Percentiles rank a stretch among this genome's conserved stretches.
Conservation (phyloP, 2,888 invertebrate genomes). For the Spilarctia lutea region DNA sequence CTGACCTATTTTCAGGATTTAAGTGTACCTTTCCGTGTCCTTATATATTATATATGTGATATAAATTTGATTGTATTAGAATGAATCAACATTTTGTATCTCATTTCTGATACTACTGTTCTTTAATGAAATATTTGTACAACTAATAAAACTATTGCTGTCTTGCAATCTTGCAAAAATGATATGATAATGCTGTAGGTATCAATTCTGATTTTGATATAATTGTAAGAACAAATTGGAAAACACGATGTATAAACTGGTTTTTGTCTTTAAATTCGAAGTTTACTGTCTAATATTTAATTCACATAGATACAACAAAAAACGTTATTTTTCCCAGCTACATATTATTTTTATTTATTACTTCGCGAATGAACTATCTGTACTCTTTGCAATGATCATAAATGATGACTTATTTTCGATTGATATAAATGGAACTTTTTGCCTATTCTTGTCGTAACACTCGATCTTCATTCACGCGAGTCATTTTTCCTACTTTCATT, state of each 20-base stretch:
- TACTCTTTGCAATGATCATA: constrained; percentile 1
- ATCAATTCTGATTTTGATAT: no score
- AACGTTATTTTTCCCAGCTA: not conserved
- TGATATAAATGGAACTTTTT: constrained; percentile 46
- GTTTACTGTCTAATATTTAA: not conserved
- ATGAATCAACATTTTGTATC: not conserved
- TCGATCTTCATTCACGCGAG: constrained; percentile 57
- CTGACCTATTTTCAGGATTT: constrained; percentile 23
- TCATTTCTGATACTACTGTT: no score
- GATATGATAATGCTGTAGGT: no score
- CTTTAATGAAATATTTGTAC: no score
- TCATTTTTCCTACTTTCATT: constrained; percentile 64
- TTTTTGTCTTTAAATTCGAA: not conserved
- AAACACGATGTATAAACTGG: not conserved
- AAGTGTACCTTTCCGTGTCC: constrained; percentile 5
- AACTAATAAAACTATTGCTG: no score
- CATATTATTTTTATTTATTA: not conserved
- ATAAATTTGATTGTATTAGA: not conserved
- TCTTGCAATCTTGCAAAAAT: no score
- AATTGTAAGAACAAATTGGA: not conserved
- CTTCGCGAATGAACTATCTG: not conserved
- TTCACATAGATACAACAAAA: not conserved
- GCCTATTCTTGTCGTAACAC: constrained; percentile 46
- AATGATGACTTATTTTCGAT: constrained; percentile 31
- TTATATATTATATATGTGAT: not conserved